Percentiles rank a stretch among this genome's conserved stretches.
These are phyloP conservation scores for Turdus rufiventris DNA, from an alignment of 2,113 vertebrate species.

Conservation along the genomic window DNA sequence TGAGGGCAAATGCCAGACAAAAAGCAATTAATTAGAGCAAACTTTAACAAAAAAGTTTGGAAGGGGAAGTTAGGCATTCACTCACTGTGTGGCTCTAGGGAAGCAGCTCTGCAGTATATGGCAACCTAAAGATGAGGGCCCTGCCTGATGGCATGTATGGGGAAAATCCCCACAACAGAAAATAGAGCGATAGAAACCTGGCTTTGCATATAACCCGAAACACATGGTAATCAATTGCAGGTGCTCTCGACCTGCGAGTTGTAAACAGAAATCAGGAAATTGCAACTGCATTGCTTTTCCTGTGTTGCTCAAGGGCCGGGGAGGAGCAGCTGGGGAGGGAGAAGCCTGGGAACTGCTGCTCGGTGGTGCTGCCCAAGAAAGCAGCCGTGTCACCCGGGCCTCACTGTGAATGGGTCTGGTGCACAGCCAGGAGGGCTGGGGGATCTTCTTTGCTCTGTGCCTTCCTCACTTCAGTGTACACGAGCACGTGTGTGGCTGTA, in stretches of 20 bases:
- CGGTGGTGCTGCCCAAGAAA: accelerated
- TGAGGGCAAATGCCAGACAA: neutral
- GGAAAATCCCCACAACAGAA: accelerated
- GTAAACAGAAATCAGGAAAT: conserved; percentile 41
- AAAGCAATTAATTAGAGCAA: neutral
- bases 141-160: neutral
- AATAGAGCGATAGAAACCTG: neutral
- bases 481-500: accelerated
- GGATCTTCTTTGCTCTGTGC: neutral
- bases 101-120: neutral
- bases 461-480: neutral
- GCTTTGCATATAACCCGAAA: neutral
- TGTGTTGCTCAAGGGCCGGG: neutral
- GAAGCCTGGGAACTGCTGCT: neutral
- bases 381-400: accelerated
- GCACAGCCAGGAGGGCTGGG: neutral
- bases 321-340: neutral
- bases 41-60: neutral
- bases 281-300: conserved; percentile 2
- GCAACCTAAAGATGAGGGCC: accelerated
- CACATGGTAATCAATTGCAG: neutral
- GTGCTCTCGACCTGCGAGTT: neutral
- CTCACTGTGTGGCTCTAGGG: neutral
- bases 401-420: neutral
- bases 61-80: neutral